phyloP scores from a whole-genome alignment of 2,888 invertebrate species.

The Pheosia gnoma region DNA sequence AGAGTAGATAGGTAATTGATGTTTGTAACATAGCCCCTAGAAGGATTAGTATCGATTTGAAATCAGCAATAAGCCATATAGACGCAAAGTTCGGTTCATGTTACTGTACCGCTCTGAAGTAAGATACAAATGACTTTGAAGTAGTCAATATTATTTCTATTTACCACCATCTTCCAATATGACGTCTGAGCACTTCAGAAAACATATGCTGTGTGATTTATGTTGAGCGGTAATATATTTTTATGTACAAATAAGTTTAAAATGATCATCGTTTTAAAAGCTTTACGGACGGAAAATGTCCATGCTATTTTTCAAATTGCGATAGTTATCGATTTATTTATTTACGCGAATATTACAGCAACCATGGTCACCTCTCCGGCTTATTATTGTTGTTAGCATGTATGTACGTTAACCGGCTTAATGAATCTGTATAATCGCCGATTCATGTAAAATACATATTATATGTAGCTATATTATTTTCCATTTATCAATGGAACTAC shows the following conservation, averaged over 20 bases:
- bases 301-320: too few relatives aligned
- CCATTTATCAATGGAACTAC: background rate
- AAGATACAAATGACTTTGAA: too few relatives aligned
- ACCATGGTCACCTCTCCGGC: too few relatives aligned
- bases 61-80: too few relatives aligned
- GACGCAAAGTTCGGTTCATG: too few relatives aligned
- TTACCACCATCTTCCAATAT: slow-evolving; percentile 3
- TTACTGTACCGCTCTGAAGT: too few relatives aligned
- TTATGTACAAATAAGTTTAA: background rate
- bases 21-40: too few relatives aligned
- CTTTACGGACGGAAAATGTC: background rate
- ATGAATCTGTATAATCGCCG: background rate
- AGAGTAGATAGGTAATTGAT: too few relatives aligned
- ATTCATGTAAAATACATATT: background rate
- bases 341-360: too few relatives aligned
- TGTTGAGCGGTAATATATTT: slow-evolving; percentile 1
- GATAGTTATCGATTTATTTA: too few relatives aligned
- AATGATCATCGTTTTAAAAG: background rate
- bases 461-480: background rate
- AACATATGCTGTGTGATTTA: background rate
- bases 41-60: too few relatives aligned
- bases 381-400: background rate
- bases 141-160: background rate
- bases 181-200: background rate
- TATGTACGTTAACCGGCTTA: background rate